A percentile compares a stretch with the other conserved stretches of the same genome.
Conservation (phyloP, 2,888 invertebrate species). For the Orthosia cruda region DNA sequence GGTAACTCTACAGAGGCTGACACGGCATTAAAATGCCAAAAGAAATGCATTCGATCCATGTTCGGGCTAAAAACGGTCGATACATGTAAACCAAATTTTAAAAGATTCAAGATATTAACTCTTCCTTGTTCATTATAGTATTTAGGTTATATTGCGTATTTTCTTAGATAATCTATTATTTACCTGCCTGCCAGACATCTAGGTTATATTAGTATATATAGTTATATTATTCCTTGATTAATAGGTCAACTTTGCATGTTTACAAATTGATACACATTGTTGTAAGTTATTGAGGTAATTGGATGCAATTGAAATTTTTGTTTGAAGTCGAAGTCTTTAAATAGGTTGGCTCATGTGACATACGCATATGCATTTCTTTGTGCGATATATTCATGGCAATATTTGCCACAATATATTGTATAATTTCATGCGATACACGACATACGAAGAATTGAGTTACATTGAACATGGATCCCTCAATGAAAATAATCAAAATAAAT, state of each 20-base stretch:
- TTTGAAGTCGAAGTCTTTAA: constrained; percentile 9
- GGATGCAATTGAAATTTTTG: neutral
- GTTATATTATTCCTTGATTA: neutral
- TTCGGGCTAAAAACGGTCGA: too few relatives aligned
- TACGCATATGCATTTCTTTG: neutral
- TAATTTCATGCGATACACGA: neutral
- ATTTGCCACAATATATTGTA: neutral
- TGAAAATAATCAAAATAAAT: constrained; percentile 8
- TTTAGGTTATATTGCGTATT: too few relatives aligned
- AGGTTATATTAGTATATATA: too few relatives aligned
- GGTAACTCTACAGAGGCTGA: too few relatives aligned
- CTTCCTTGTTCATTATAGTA: too few relatives aligned
- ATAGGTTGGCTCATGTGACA: neutral
- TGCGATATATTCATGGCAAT: neutral
- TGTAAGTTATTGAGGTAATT: constrained; percentile 8
- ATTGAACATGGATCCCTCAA: constrained; percentile 23
- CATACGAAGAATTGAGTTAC: neutral
- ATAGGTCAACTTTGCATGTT: constrained; percentile 5
- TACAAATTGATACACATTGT: constrained; percentile 17
- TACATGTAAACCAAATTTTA: too few relatives aligned
- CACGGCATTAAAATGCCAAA: too few relatives aligned
- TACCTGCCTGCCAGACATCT: too few relatives aligned
- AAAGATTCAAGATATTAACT: too few relatives aligned
- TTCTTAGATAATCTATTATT: too few relatives aligned
- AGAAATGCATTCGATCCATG: too few relatives aligned